Evolutionary conservation across 2,888 invertebrate species (phyloP).

Genomic region (Gerosis bhagava): DNA sequence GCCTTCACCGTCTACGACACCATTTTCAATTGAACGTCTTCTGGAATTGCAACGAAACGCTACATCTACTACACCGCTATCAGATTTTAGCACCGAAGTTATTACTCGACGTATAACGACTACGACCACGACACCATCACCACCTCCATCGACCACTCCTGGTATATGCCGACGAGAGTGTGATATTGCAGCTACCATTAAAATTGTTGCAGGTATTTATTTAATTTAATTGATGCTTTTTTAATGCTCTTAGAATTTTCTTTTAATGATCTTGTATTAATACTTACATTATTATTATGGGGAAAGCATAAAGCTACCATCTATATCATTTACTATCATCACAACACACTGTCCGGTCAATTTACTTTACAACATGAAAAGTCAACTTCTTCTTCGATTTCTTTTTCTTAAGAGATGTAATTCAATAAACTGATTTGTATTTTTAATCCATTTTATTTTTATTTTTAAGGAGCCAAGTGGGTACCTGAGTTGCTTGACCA

Average conservation of each 20-base stretch:
- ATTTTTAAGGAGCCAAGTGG: slow-evolving; percentile 85
- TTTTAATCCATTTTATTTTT: no score
- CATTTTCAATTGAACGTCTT: slow-evolving; percentile 91
- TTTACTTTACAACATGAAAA: no score
- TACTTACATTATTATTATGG: no score
- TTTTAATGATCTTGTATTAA: no score
- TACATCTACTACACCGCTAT: slow-evolving; percentile 78
- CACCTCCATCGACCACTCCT: slow-evolving; percentile 90
- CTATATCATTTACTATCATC: no score
- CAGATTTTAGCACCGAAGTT: slow-evolving; percentile 66
- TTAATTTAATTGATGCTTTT: no score
- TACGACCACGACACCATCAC: slow-evolving; percentile 85
- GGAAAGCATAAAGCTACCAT: no score
- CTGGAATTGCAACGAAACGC: slow-evolving; percentile 85
- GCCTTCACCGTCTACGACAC: slow-evolving; percentile 94
- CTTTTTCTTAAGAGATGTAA: no score
- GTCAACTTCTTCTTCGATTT: no score
- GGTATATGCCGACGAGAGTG: slow-evolving; percentile 90
- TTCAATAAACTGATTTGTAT: no score
- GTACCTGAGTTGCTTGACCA: slow-evolving; percentile 93
- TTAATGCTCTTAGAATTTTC: not conserved
- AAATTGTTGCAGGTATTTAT: slow-evolving; percentile 90
- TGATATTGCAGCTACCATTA: slow-evolving; percentile 93
- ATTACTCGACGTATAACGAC: slow-evolving; percentile 78
- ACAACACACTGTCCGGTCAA: no score